phyloP scores from a whole-genome alignment of 2,888 invertebrate species.

The Drosophila dives region DNA sequence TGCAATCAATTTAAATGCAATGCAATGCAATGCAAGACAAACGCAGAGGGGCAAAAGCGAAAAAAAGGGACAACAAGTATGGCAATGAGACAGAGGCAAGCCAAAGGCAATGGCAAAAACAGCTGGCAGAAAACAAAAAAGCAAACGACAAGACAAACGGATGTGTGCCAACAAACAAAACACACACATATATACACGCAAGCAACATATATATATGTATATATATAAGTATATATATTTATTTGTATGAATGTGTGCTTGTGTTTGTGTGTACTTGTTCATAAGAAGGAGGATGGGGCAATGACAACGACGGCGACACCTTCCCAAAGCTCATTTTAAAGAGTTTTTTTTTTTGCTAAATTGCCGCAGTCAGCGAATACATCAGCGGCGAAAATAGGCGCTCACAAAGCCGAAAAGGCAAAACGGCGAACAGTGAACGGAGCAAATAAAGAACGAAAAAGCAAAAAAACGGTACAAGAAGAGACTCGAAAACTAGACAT shows the following conservation, averaged over 20 bases:
- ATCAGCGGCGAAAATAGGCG: constrained; percentile 82
- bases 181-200: background rate
- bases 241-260: background rate
- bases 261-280: constrained; percentile 11
- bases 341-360: constrained; percentile 68
- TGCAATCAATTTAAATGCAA: constrained; percentile 83
- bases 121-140: constrained; percentile 33
- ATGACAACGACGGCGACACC: constrained; percentile 62
- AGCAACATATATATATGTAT: background rate
- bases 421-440: constrained; percentile 17
- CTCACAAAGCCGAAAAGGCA: constrained; percentile 64
- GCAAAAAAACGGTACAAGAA: constrained; percentile 55
- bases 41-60: constrained; percentile 1
- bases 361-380: constrained; percentile 82
- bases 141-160: constrained; percentile 35
- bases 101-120: constrained; percentile 17
- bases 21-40: constrained; percentile 49
- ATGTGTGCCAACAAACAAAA: constrained; percentile 50
- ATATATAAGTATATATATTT: background rate
- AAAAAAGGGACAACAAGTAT: constrained; percentile 17
- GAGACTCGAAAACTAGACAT: constrained; percentile 80
- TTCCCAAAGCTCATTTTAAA: constrained; percentile 71
- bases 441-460: constrained; percentile 10
- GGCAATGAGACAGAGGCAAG: constrained; percentile 22
- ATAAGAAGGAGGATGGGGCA: constrained; percentile 46